Base-by-base conservation (phyloP, 2,888 invertebrate genomes). In the Rhyacophila evoluta region DNA sequence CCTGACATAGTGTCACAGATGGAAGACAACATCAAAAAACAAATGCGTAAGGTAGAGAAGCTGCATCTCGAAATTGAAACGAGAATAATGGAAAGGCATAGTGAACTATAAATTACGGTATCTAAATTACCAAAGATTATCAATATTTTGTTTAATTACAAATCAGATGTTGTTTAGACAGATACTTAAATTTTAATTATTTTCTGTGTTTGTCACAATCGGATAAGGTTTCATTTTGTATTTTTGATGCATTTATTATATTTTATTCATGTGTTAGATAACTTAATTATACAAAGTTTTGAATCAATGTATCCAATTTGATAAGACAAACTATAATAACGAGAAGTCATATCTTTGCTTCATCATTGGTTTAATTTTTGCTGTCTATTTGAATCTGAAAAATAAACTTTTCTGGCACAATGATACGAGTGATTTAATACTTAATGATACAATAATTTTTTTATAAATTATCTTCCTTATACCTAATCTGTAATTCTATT, bases 1-100 rank as follows among this genome's bases (percentile, higher is more conserved):
- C 87, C 91, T 79, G 91, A 92, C 83, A 91, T 91, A 75, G 90
- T 92, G 83, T 90, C 91, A 71, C 89, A 93, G 77, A 91, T 94
- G 87, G 93, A 94, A 84, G 93, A 95, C 83, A 92, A 92, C 84
- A 94, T 96, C 72, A 96, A 96, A 86, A 95, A 97, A 84, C 95
- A 96, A 86, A 91, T 93, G 2, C 91, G 94, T 82, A 96, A 95
- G 86, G 95, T 97, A 0, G 95, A 96, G 84, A 97, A 96, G 88
- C 87, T 97, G 81, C 97, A 97, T 87, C 88, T 91, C 10, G 93
- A 94, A 83, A 86, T 97, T 12, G 96, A 97, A 86, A 89, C 91
- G 74, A 93, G 92, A 85, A 97, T 97, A 83, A 90, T 94, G 85
- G 90, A 91, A 83, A 92, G 92, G 83, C 97, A 97, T 86, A 87